Conservation (phyloP, 2,888 invertebrate genomes). For the Mesodorylaimus sp. region DNA sequence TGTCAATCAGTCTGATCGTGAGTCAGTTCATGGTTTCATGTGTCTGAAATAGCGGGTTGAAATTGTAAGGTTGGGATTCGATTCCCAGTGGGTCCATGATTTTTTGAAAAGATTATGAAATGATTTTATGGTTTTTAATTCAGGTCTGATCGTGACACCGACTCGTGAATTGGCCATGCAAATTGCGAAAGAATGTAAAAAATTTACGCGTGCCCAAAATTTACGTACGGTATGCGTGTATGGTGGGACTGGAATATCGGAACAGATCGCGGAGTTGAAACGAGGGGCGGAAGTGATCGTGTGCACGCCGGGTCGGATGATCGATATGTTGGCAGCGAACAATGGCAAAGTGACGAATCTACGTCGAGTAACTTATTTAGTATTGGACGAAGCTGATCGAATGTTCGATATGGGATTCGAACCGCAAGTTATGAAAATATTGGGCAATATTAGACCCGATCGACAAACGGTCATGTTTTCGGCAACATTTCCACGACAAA, state of each 20-base stretch:
- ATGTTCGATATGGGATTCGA: conserved; percentile 88
- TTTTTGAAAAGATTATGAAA: no score
- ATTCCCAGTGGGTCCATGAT: no score
- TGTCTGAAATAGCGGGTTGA: no score
- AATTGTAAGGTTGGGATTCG: no score
- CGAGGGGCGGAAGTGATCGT: conserved; percentile 94
- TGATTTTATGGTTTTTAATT: no score
- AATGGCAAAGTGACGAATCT: conserved; percentile 88
- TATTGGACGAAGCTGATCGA: conserved; percentile 92
- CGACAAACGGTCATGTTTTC: conserved; percentile 96
- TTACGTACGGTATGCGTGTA: conserved; percentile 86
- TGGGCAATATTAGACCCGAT: conserved; percentile 75
- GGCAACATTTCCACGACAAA: conserved; percentile 93
- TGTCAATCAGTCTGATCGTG: no score
- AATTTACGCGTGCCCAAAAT: conserved; percentile 65
- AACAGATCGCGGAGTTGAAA: conserved; percentile 86
- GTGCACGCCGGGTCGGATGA: conserved; percentile 97
- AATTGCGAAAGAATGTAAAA: conserved; percentile 83
- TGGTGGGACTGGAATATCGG: conserved; percentile 89
- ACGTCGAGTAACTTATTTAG: conserved; percentile 84
- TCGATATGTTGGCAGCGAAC: conserved; percentile 97
- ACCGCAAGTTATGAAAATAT: conserved; percentile 88
- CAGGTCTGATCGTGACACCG: conserved; percentile 86
- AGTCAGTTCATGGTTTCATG: no score
- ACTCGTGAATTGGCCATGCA: conserved; percentile 96